Evolutionary conservation across 2,888 invertebrate genomes (phyloP), one percentile per base, ranked within the genome.

Genomic region (Harpagoxenus sublaevis): DNA sequence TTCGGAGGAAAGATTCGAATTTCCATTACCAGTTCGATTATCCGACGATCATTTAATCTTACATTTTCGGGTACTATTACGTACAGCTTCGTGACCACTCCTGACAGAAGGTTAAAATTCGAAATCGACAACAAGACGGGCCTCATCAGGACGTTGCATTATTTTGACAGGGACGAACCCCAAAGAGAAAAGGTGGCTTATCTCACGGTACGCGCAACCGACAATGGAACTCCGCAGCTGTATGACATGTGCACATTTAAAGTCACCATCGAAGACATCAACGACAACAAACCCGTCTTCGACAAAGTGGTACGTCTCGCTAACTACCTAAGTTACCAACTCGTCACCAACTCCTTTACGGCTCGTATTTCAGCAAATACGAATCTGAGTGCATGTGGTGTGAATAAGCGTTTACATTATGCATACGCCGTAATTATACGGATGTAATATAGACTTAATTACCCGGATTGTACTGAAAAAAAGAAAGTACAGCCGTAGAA

Each of bases 211-310:
- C 97, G 98, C 94, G 99, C 98, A 0, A 98, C 98, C 84, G 99
- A 99, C 95, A 98, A 99, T 94, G 99, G 99, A 0, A 97, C 97
- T 89, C 98, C 99, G 0, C 97, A 97, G 70, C 96, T 99, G 77
- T 98, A 98, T 91, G 99, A 99, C 92, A 98, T 98, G 81, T 99
- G 99, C 95, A 98, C 98, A 6, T 98, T 99, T 94, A 98, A 97
- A 96, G 98, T 99, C 79, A 97, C 97, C 88, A 98, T 99, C 88
- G 97, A 97, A 93, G 99, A 99, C 95, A 97, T 98, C 93, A 99
- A 99, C 95, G 99, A 99, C 95, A 99, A 99, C 94, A 96, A 95
- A 23, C 98, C 98, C 6, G 97, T 97, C 91, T 97, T 98, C 95
- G 98, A 98, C 94, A 97, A 97, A 97, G 96, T 96, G 95, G 97